Percentiles rank a stretch among this genome's conserved stretches.
These are phyloP conservation scores for Meles meles DNA, from an alignment of 2,113 vertebrate species.

Conservation along the genomic window DNA sequence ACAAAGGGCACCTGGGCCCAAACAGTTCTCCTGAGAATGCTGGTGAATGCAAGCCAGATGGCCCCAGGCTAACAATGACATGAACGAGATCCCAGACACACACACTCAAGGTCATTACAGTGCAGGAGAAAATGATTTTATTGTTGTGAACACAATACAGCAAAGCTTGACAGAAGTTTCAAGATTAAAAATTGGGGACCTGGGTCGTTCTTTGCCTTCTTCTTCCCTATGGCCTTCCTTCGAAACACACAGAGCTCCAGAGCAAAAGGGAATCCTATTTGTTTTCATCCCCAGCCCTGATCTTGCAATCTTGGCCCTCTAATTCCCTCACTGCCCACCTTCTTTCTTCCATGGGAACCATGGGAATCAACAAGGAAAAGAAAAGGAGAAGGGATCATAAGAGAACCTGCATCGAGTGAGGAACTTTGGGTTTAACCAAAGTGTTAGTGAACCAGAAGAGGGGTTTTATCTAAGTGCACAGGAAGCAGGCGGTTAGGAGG, in stretches of 20 bases:
- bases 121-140: conserved; percentile 33
- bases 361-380: not conserved
- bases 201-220: not conserved
- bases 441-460: too few relatives aligned
- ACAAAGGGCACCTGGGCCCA: not conserved
- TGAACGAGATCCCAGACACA: not conserved
- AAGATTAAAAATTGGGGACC: not conserved
- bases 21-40: not conserved
- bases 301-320: not conserved
- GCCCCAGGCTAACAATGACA: not conserved
- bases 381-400: not conserved
- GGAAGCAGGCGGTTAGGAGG: conserved; percentile 2
- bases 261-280: not conserved
- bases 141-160: not conserved
- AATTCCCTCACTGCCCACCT: not conserved
- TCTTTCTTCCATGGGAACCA: not conserved
- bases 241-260: not conserved
- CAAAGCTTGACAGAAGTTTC: not conserved
- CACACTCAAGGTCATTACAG: not conserved
- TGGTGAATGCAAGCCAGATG: not conserved
- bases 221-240: not conserved
- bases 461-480: conserved; percentile 43
- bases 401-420: not conserved
- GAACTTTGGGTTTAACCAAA: not conserved
- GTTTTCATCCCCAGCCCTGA: not conserved